Conservation (phyloP, 1,140 invertebrate genomes). For the Ceratina japonica region DNA sequence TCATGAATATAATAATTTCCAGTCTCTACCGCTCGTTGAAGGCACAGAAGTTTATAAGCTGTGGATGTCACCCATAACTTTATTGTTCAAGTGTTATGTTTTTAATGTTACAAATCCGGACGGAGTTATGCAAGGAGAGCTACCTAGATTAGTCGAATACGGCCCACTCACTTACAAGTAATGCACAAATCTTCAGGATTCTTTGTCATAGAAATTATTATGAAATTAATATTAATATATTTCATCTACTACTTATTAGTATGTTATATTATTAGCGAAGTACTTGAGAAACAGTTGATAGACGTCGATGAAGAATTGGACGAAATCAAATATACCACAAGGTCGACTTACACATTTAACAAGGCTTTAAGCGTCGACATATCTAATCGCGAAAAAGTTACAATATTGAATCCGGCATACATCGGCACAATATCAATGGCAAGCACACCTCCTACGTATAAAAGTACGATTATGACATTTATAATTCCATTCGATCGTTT, state of each 20-base stretch:
- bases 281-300: constrained; percentile 43
- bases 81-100: constrained; percentile 32
- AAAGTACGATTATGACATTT: not conserved
- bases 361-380: constrained; percentile 34
- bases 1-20: not conserved
- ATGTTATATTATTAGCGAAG: constrained; percentile 32
- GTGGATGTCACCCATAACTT: not conserved
- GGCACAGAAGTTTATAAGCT: not conserved
- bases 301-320: constrained; percentile 49
- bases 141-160: constrained; percentile 51
- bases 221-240: not conserved
- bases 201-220: not conserved
- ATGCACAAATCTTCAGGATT: not conserved
- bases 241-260: too few species aligned
- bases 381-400: constrained; percentile 50
- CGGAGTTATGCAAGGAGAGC: constrained; percentile 56
- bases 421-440: constrained; percentile 56
- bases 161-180: constrained; percentile 65
- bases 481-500: not conserved
- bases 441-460: not conserved
- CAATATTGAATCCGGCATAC: constrained; percentile 62
- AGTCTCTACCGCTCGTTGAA: not conserved
- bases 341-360: constrained; percentile 54
- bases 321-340: constrained; percentile 54
- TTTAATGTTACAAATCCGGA: constrained; percentile 64